Conservation (phyloP, 2,113 vertebrate species). For the Clinocottus analis region DNA sequence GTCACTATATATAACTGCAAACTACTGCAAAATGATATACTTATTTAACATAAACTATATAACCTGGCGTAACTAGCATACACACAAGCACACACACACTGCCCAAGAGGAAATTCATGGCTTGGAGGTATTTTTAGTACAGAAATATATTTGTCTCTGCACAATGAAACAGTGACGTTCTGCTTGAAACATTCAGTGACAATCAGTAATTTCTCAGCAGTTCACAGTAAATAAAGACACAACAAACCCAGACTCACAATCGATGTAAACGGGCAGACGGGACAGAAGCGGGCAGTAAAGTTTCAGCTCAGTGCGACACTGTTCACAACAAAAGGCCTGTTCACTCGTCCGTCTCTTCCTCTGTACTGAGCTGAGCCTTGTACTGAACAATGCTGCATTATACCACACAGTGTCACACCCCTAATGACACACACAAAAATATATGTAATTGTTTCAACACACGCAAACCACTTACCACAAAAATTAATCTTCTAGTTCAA, state of each 20-base stretch:
- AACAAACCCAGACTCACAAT: constrained; percentile 1
- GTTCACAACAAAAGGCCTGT: constrained; percentile 23
- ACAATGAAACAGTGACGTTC: neutral
- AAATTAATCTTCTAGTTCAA: neutral
- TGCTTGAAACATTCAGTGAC: neutral
- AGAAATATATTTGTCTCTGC: neutral
- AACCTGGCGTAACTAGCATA: too few species aligned
- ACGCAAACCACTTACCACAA: neutral
- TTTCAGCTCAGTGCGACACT: constrained; percentile 5
- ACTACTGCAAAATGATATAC: too few species aligned
- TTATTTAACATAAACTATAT: too few species aligned
- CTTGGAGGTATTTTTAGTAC: neutral
- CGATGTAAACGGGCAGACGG: neutral
- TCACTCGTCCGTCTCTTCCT: neutral
- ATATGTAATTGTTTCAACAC: neutral
- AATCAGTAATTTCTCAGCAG: neutral
- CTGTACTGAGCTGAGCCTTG: constrained; percentile 26
- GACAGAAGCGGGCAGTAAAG: neutral
- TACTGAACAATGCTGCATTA: constrained; percentile 26
- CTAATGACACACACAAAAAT: constrained; percentile 3
- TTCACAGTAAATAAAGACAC: constrained; percentile 26
- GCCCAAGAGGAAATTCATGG: too few species aligned
- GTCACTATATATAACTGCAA: too few species aligned
- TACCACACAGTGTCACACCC: neutral
- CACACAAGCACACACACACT: too few species aligned